Evolutionary conservation across 2,113 vertebrate species (phyloP).

Genomic region (Bujurquina vittata): DNA sequence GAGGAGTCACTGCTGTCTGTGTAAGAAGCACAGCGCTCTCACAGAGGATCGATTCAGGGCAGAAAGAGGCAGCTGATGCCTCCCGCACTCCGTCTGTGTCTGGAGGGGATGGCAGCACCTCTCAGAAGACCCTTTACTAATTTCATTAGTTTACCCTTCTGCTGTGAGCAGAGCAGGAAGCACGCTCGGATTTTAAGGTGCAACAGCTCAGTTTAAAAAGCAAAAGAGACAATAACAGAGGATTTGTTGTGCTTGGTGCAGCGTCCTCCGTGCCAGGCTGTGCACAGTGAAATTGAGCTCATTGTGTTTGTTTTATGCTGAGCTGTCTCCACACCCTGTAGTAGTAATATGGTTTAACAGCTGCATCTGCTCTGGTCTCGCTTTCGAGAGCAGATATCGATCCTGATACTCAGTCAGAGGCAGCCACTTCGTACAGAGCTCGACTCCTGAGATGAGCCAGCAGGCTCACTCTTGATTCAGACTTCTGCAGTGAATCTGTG

Average conservation of each 20-base stretch:
- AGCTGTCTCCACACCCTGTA: not conserved
- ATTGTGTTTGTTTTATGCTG: not conserved
- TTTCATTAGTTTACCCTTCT: not conserved
- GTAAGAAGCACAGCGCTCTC: not conserved
- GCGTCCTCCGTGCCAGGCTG: not conserved
- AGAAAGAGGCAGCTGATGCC: conserved; percentile 59
- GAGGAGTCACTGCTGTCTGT: not conserved
- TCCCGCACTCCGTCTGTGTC: conserved; percentile 35
- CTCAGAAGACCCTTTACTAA: not conserved
- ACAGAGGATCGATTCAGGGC: conserved; percentile 68
- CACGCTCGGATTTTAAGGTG: not conserved
- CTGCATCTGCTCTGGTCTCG: not conserved
- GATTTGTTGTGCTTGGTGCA: too few species aligned
- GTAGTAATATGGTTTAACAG: not conserved
- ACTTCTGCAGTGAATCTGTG: not conserved
- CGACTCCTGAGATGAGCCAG: not conserved
- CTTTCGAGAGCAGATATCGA: not conserved
- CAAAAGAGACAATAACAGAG: fast-evolving
- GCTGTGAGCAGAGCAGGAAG: not conserved
- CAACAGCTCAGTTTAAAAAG: not conserved
- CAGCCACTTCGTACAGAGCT: not conserved
- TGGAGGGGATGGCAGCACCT: conserved; percentile 51
- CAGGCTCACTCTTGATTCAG: not conserved
- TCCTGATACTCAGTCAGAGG: not conserved
- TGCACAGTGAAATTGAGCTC: not conserved